A percentile compares a stretch with the other conserved stretches of the same genome.
Evolutionary conservation across 2,113 vertebrate genomes (phyloP).

Genomic region (Aythya baeri): DNA sequence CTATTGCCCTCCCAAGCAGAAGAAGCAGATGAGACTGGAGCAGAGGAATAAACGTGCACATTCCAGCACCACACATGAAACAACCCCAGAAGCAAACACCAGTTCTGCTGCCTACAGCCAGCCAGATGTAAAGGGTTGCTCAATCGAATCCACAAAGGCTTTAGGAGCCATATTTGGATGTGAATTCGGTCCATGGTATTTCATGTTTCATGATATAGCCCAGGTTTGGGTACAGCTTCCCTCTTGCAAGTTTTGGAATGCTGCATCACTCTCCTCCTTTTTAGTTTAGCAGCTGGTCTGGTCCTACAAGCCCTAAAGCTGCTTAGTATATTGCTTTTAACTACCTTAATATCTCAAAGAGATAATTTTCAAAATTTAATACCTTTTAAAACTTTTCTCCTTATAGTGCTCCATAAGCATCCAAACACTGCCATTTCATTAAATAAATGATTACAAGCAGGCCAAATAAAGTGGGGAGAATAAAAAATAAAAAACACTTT

Average conservation of each 20-base stretch:
- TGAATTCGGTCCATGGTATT: not conserved
- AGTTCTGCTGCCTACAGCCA: not conserved
- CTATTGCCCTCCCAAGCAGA: not conserved
- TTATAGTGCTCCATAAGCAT: not conserved
- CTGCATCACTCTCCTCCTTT: rapidly evolving
- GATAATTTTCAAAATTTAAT: not conserved
- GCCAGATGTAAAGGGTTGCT: not conserved
- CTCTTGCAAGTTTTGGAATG: not conserved
- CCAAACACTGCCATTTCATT: not conserved
- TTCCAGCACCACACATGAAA: rapidly evolving
- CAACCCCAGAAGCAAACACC: not conserved
- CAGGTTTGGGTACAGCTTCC: not conserved
- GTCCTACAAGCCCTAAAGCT: not conserved
- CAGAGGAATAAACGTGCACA: not conserved
- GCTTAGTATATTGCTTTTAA: not conserved
- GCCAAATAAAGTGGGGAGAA: not conserved
- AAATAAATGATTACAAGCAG: not conserved
- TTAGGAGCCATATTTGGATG: slow-evolving; percentile 16
- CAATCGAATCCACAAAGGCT: not conserved
- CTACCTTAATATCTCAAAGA: not conserved
- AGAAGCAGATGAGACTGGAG: not conserved
- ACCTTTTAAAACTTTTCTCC: not conserved
- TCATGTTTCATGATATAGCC: not conserved
- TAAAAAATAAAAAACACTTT: not conserved
- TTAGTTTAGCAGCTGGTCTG: not conserved